Percentiles rank a stretch among this genome's conserved stretches.
Conservation (phyloP, 2,797 vertebrate species). For the Salmo trutta region DNA sequence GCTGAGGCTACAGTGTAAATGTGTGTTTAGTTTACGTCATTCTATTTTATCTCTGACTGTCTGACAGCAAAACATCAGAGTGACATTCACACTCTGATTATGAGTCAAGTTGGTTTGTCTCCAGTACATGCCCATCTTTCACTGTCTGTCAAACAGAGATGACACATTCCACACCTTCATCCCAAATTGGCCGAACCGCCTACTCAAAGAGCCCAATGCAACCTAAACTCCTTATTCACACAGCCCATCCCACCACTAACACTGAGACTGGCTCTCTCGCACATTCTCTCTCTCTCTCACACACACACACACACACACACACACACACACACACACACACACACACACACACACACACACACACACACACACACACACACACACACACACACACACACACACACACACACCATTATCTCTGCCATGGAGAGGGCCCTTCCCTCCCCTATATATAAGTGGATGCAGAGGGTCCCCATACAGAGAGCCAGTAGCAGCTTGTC, state of each 20-base stretch:
- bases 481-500: slow-evolving; percentile 29
- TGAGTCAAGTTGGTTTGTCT: not conserved
- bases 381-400: slow-evolving; percentile 17
- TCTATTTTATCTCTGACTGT: not conserved
- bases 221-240: not conserved
- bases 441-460: slow-evolving; percentile 58
- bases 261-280: not conserved
- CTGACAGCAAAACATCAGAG: not conserved
- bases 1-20: not conserved
- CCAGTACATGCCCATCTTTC: not conserved
- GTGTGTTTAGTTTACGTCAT: not conserved
- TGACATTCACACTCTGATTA: not conserved
- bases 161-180: slow-evolving; percentile 70
- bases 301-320: not conserved
- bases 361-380: slow-evolving; percentile 14
- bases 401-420: slow-evolving; percentile 22
- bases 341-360: slow-evolving; percentile 9
- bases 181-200: slow-evolving; percentile 44
- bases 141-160: slow-evolving; percentile 26
- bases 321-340: slow-evolving; percentile 13
- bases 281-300: not conserved
- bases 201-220: slow-evolving; percentile 24
- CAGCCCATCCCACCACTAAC: not conserved
- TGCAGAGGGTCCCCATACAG: slow-evolving; percentile 22
- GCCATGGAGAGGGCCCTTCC: slow-evolving; percentile 16